phyloP scores from a whole-genome alignment of 2,113 vertebrate species.

The Prietella phreatophila region DNA sequence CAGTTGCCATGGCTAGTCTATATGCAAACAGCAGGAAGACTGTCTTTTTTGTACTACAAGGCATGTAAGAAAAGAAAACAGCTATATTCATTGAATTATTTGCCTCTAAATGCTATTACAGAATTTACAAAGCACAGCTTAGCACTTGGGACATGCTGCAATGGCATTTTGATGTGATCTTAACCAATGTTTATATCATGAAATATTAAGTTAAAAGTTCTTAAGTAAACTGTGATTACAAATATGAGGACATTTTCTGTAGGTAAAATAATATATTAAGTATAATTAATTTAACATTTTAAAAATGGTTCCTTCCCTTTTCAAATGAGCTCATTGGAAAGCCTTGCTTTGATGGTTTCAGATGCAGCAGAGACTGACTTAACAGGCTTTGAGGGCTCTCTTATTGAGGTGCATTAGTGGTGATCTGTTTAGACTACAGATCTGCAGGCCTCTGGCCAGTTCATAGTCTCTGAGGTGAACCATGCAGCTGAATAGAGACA shows the following conservation, averaged over 20 bases:
- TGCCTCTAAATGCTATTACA: not conserved
- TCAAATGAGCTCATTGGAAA: conserved; percentile 9
- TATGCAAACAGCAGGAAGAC: not conserved
- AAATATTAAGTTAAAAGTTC: not conserved
- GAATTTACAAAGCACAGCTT: conserved; percentile 15
- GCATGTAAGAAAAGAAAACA: not conserved
- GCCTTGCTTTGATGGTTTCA: conserved; percentile 55
- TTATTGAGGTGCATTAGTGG: conserved; percentile 51
- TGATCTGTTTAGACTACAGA: conserved; percentile 56
- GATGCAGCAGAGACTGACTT: conserved; percentile 56
- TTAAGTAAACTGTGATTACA: not conserved
- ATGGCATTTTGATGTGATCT: not conserved
- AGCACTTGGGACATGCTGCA: not conserved
- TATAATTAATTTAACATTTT: not conserved
- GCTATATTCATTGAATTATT: not conserved
- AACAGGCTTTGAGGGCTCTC: conserved; percentile 52
- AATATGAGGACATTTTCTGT: not conserved
- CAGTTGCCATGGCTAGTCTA: not conserved
- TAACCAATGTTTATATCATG: not conserved
- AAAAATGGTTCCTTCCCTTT: not conserved
- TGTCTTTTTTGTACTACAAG: not conserved
- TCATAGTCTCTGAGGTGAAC: conserved; percentile 64
- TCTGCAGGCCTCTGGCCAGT: conserved; percentile 60
- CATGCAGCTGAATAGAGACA: conserved; percentile 68
- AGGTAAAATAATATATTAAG: not conserved